phyloP scores from a whole-genome alignment of 2,888 invertebrate species.

The Pomacea canaliculata region DNA sequence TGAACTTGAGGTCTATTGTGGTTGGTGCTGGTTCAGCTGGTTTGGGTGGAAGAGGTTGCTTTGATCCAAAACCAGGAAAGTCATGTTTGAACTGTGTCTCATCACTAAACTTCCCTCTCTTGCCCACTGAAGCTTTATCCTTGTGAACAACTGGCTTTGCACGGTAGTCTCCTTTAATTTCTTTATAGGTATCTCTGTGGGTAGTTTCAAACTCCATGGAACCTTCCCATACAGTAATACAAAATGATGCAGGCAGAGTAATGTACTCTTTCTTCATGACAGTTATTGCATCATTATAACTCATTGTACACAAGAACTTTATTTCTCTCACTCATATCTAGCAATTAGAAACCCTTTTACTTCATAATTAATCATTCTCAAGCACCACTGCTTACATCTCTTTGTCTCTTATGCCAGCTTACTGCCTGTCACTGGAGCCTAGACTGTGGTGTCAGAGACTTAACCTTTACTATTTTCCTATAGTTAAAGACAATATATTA shows the following conservation, averaged over 20 bases:
- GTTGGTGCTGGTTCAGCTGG: conserved; percentile 59
- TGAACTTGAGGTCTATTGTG: conserved; percentile 61
- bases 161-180: conserved; percentile 51
- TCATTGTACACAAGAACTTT: too few relatives aligned
- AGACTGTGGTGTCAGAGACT: too few relatives aligned
- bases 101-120: conserved; percentile 49
- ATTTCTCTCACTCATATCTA: too few relatives aligned
- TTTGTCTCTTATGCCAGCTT: too few relatives aligned
- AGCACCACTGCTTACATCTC: too few relatives aligned
- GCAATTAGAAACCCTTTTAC: too few relatives aligned
- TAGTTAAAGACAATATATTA: too few relatives aligned
- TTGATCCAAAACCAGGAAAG: conserved; percentile 49
- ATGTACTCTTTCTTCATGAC: too few relatives aligned
- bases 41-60: conserved; percentile 52
- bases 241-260: background rate
- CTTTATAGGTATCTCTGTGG: conserved; percentile 55
- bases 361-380: too few relatives aligned
- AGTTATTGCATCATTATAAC: too few relatives aligned
- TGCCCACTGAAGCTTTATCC: conserved; percentile 32
- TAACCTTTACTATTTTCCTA: too few relatives aligned
- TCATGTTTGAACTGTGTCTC: conserved; percentile 58
- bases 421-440: too few relatives aligned
- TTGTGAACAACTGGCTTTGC: conserved; percentile 42
- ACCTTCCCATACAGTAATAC: conserved; percentile 43
- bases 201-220: conserved; percentile 57